Conservation (phyloP, 2,113 vertebrate species). For the Pimephales promelas region DNA sequence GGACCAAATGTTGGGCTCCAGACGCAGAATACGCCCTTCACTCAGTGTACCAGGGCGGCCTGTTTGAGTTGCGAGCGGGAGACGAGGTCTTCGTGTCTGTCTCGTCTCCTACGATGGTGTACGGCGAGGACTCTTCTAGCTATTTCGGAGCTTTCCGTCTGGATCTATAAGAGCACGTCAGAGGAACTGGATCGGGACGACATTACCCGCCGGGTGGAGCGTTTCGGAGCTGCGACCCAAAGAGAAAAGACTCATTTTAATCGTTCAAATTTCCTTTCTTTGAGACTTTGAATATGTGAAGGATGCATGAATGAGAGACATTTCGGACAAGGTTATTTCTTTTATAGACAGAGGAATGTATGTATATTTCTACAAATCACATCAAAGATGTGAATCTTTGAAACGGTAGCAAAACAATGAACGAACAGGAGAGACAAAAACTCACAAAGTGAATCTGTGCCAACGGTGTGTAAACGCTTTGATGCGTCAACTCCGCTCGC, state of each 20-base stretch:
- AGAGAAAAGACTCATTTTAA: constrained; percentile 29
- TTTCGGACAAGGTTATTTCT: constrained; percentile 11
- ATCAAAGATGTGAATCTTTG: constrained; percentile 50
- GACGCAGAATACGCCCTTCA: constrained; percentile 85
- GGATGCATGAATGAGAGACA: constrained; percentile 40
- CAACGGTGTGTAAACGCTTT: constrained; percentile 2
- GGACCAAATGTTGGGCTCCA: constrained; percentile 86
- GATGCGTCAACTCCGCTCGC: constrained; percentile 1
- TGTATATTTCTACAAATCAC: constrained; percentile 53
- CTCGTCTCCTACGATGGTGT: constrained; percentile 81
- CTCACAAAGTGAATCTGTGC: constrained; percentile 41
- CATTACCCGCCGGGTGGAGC: constrained; percentile 44
- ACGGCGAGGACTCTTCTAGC: constrained; percentile 78
- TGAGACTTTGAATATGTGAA: constrained; percentile 49
- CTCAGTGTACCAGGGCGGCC: constrained; percentile 85
- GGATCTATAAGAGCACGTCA: constrained; percentile 66
- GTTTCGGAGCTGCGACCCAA: constrained; percentile 2
- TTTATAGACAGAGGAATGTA: constrained; percentile 59
- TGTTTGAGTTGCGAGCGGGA: constrained; percentile 83
- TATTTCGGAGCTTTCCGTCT: constrained; percentile 87
- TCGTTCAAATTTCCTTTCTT: constrained; percentile 46
- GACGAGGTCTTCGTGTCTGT: constrained; percentile 88
- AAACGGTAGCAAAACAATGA: constrained; percentile 48
- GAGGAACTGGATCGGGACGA: constrained; percentile 32
- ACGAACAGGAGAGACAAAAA: constrained; percentile 3